Percentiles rank a stretch among this genome's conserved stretches.
Conservation (phyloP, 2,888 invertebrate genomes). For the Salticus scenicus region DNA sequence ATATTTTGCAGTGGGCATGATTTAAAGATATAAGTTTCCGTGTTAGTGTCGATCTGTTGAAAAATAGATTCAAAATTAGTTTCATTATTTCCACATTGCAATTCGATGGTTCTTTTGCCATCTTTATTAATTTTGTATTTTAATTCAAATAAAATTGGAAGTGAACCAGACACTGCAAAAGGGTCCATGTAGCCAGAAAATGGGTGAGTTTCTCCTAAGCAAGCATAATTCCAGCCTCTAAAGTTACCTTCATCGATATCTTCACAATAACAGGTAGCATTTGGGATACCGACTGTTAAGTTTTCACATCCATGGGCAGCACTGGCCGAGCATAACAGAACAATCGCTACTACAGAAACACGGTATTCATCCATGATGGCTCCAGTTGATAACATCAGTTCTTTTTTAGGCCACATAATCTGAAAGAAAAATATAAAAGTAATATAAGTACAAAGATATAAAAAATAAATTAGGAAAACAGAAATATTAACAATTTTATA, state of each 20-base stretch:
- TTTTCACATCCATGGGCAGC: neutral
- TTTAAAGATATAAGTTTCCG: conserved; percentile 37
- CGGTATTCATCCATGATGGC: too few species aligned
- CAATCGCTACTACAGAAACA: too few species aligned
- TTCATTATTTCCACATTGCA: conserved; percentile 34
- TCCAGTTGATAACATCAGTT: too few species aligned
- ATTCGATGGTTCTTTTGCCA: conserved; percentile 3
- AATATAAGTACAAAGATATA: too few species aligned
- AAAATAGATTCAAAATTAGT: conserved; percentile 29
- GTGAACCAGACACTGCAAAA: too few species aligned
- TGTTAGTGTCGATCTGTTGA: conserved; percentile 31
- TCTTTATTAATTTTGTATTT: conserved; percentile 16
- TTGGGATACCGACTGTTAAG: neutral
- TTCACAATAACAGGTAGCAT: conserved; percentile 38
- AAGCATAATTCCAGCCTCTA: conserved; percentile 57
- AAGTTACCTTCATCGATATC: conserved; percentile 13
- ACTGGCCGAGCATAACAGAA: neutral
- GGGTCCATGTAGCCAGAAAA: too few species aligned
- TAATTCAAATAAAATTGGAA: neutral
- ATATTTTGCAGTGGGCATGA: conserved; percentile 50
- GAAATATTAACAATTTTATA: too few species aligned
- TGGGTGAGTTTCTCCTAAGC: conserved; percentile 4
- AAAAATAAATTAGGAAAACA: too few species aligned
- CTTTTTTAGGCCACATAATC: too few species aligned
- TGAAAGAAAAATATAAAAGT: too few species aligned